Conservation (phyloP, 2,113 vertebrate genomes). For the Chroicocephalus ridibundus region DNA sequence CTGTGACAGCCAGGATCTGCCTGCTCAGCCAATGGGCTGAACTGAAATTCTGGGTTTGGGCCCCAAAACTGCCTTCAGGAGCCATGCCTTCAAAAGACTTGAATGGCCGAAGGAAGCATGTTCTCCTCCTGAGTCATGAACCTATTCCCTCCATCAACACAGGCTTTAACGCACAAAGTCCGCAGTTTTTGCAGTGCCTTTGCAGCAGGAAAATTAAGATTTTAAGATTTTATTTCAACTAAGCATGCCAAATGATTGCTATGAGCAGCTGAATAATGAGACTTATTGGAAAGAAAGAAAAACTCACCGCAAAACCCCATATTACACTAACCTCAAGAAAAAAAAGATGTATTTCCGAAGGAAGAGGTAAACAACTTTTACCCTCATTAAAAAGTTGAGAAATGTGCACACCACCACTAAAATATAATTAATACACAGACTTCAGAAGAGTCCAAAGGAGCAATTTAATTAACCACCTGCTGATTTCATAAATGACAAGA, state of each 20-base stretch:
- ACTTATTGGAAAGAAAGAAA: background rate
- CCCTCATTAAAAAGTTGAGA: constrained; percentile 38
- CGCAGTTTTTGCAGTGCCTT: background rate
- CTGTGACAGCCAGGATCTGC: background rate
- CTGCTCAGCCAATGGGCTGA: background rate
- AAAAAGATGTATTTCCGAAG: background rate
- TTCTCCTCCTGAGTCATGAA: background rate
- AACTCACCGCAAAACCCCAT: background rate
- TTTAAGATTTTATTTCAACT: background rate
- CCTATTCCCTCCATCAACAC: background rate
- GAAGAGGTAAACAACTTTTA: constrained; percentile 37
- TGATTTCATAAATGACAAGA: constrained; percentile 61
- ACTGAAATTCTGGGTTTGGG: background rate
- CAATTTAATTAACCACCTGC: constrained; percentile 61
- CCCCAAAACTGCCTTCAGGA: background rate
- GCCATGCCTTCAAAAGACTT: background rate
- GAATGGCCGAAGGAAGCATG: background rate
- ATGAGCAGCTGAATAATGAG: background rate
- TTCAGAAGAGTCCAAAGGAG: constrained; percentile 54
- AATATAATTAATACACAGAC: constrained; percentile 50
- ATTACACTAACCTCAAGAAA: background rate
- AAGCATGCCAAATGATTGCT: background rate
- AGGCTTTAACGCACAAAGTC: accelerated
- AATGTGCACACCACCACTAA: constrained; percentile 9
- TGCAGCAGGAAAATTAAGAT: background rate